Percentiles rank a stretch among this genome's conserved stretches.
Evolutionary conservation across 2,113 vertebrate genomes (phyloP).

Genomic region (Eidolon helvum): DNA sequence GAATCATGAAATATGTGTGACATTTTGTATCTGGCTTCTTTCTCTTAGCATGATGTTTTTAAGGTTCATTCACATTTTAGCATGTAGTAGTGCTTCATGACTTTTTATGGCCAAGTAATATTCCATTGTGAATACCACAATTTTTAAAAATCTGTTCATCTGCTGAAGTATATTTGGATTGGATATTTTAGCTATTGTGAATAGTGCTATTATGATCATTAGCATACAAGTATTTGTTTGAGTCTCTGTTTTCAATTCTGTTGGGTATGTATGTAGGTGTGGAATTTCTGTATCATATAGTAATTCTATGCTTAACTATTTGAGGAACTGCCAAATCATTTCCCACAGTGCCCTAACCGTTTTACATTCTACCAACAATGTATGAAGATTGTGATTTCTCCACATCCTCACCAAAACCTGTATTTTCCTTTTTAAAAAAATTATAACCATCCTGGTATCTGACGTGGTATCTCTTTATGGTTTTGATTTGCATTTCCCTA

Average conservation of each 20-base stretch:
- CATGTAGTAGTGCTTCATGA: neutral
- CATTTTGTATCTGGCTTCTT: neutral
- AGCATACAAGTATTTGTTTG: neutral
- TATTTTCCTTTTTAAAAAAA: neutral
- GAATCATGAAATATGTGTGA: neutral
- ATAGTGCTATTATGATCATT: neutral
- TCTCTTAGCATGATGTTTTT: neutral
- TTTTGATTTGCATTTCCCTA: neutral
- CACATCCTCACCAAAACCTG: neutral
- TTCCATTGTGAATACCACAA: neutral
- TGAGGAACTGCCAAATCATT: neutral
- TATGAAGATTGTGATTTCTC: neutral
- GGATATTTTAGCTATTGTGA: neutral
- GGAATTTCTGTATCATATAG: neutral
- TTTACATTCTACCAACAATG: neutral
- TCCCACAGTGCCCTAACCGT: neutral
- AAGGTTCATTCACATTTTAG: neutral
- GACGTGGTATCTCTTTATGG: neutral
- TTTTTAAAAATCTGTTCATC: neutral
- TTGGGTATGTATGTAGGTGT: neutral
- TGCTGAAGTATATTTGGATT: neutral
- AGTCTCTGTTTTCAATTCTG: neutral
- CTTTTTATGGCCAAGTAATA: neutral
- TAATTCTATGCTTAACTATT: neutral
- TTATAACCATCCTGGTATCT: neutral